phyloP scores from a whole-genome alignment of 2,113 vertebrate species.

The Ia io region DNA sequence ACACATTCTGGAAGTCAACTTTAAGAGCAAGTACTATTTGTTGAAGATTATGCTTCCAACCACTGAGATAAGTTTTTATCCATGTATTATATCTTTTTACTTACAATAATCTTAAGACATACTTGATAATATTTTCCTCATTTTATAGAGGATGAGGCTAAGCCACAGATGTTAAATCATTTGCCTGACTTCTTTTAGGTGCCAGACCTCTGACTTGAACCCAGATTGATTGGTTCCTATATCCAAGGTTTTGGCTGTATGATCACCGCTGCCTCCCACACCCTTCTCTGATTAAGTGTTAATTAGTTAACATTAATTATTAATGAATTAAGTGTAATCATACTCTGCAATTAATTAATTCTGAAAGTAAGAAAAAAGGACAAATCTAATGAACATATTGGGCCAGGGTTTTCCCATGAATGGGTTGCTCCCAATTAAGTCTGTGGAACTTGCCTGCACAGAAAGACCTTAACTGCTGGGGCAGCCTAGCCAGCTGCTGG shows the following conservation, averaged over 20 bases:
- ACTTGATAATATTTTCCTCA: background rate
- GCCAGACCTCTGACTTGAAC: background rate
- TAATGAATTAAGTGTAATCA: background rate
- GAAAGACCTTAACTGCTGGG: background rate
- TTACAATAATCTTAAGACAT: background rate
- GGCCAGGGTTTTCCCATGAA: background rate
- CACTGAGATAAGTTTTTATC: background rate
- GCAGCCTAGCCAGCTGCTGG: conserved; percentile 5
- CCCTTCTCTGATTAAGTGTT: background rate
- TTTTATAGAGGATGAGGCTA: background rate
- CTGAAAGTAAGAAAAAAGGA: background rate
- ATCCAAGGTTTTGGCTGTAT: background rate
- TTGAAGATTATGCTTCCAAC: background rate
- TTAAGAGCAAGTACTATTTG: background rate
- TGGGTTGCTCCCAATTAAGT: background rate
- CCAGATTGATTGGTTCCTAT: background rate
- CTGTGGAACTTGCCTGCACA: background rate
- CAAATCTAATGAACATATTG: background rate
- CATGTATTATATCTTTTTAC: background rate
- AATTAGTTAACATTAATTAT: background rate
- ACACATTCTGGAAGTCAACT: background rate
- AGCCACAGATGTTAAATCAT: background rate
- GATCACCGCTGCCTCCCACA: background rate
- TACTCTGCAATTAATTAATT: background rate
- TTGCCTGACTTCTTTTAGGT: background rate